Percentiles rank a stretch among this genome's conserved stretches.
phyloP scores from a whole-genome alignment of 2,797 vertebrate species.

The Steatocranus sp. region DNA sequence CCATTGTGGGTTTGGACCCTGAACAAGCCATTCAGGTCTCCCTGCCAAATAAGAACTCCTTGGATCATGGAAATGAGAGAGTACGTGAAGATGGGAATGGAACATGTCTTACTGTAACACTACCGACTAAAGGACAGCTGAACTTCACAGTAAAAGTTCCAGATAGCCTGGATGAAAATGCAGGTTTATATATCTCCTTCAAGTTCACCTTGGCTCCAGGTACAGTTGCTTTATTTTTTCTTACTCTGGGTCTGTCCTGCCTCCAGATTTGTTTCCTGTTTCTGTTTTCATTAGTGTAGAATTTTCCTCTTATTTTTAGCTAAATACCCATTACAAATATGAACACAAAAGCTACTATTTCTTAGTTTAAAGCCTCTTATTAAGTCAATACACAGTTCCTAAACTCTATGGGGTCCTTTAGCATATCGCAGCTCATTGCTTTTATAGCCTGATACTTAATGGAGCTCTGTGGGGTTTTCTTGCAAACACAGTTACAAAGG shows the following conservation, averaged over 20 bases:
- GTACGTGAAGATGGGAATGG: not conserved
- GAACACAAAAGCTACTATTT: not conserved
- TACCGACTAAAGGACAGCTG: conserved; percentile 47
- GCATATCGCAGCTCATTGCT: not conserved
- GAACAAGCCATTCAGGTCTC: conserved; percentile 71
- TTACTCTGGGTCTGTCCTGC: not conserved
- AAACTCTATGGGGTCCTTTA: not conserved
- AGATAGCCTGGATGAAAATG: conserved; percentile 38
- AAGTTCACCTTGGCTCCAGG: conserved; percentile 72
- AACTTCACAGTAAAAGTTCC: conserved; percentile 67
- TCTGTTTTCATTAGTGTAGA: not conserved
- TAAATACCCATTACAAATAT: not conserved
- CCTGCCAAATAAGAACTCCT: conserved; percentile 45
- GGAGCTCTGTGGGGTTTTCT: not conserved
- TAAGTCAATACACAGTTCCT: not conserved
- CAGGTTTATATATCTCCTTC: conserved; percentile 73
- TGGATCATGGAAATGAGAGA: not conserved
- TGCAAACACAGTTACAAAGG: not conserved
- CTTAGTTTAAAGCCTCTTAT: not conserved
- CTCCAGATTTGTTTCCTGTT: not conserved
- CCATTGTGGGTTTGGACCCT: conserved; percentile 61
- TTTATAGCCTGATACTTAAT: not conserved
- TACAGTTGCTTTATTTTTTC: not conserved
- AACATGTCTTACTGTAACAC: conserved; percentile 22
- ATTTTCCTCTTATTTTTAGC: too few relatives aligned